Conservation (phyloP, 2,888 invertebrate genomes). For the Rhopalosiphum nymphaeae region DNA sequence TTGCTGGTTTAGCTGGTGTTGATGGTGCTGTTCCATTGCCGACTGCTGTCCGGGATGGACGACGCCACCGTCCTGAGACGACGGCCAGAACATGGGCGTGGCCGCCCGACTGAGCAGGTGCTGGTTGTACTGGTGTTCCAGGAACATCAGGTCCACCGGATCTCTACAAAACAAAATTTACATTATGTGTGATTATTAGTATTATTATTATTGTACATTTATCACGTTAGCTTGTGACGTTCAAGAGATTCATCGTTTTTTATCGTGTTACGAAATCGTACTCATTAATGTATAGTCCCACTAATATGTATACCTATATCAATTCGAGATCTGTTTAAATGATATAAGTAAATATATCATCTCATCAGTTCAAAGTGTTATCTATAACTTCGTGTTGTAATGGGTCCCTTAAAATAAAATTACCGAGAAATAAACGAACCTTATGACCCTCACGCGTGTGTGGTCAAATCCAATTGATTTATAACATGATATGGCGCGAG, state of each 20-base stretch:
- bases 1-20: slow-evolving; percentile 40
- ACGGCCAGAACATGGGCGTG: slow-evolving; percentile 60
- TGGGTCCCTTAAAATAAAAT: neutral
- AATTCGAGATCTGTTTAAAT: neutral
- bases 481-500: neutral
- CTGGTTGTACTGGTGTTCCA: slow-evolving; percentile 74
- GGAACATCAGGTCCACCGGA: slow-evolving; percentile 84
- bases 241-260: neutral
- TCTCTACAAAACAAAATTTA: slow-evolving; percentile 72
- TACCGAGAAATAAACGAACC: neutral
- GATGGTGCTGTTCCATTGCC: slow-evolving; percentile 66
- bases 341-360: neutral
- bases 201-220: neutral
- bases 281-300: neutral
- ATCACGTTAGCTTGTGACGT: neutral
- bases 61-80: slow-evolving; percentile 35
- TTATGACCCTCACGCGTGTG: neutral
- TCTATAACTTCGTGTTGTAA: neutral
- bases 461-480: neutral
- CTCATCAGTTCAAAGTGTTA: neutral
- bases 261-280: neutral
- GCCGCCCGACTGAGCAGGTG: slow-evolving; percentile 70
- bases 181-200: neutral
- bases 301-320: neutral
- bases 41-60: slow-evolving; percentile 57